Evolutionary conservation across 92 coral and sea anemone species (phyloP), one percentile per base, ranked within the genome.

Genomic region (Umimayanthus chanpuru): DNA sequence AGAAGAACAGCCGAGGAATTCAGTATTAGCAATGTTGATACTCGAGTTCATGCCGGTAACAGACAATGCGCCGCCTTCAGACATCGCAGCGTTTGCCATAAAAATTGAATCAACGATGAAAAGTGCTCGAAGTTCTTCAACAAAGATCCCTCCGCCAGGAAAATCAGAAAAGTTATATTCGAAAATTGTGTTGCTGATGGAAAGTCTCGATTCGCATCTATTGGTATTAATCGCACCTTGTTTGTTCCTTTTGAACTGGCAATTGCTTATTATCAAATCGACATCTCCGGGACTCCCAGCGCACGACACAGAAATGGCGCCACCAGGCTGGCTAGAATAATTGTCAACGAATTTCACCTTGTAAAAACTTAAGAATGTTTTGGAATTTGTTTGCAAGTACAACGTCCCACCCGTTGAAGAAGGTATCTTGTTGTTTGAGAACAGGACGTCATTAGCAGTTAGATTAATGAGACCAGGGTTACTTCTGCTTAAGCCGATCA

Each of bases 1-100:
- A n/a, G n/a, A n/a, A n/a, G n/a, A n/a, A n/a, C n/a, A n/a, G 78
- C 70, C 47, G 4, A 29, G 65, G 71, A 89, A 89, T 10, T 82
- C 65, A 23, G 88, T 74, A n/a, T 84, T 85, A 23, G n/a, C 41
- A 16, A 89, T 4, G 23, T 21, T 53, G 10, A 89, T 20, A 29
- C 12, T 85, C 4, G 85, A 85, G 65, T 77, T n/a, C 23, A 5
- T 14, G 21, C 85, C 23, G 10, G 36, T 40, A 55, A 71, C 3
- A 5, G 9, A 16, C 70, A 72, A 74, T 11, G 88, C 81, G 20
- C 88, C 88, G 12, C 88, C 88, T 26, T 53, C 25, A 53, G 0
- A 11, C 8, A 20, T 18, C 10, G 75, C 88, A 75, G 32, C n/a
- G 81, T 85, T 85, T 76, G 47, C 50, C 9, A 39, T 28, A 53